phyloP scores from a whole-genome alignment of 2,888 invertebrate species.

The Hyposoter didymator region DNA sequence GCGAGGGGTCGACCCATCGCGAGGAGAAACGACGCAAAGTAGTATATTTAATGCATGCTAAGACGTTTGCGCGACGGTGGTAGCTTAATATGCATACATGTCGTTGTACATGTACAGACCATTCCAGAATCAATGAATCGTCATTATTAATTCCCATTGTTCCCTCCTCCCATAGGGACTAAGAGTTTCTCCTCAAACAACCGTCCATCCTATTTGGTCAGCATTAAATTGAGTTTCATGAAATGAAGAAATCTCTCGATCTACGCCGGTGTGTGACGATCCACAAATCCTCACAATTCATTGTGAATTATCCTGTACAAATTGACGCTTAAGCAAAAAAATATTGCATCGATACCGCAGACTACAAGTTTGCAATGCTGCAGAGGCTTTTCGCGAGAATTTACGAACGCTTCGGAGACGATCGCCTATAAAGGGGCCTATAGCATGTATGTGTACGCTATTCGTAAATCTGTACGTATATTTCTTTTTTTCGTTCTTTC shows the following conservation, averaged over 20 bases:
- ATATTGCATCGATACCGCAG: conserved; percentile 46
- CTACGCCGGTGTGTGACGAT: not conserved
- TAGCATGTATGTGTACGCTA: conserved; percentile 10
- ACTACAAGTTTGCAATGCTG: conserved; percentile 23
- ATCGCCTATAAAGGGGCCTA: conserved; percentile 38
- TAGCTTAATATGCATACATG: conserved; percentile 30
- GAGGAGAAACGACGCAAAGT: conserved; percentile 60
- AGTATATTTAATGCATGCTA: conserved; percentile 59
- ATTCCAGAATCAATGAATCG: not conserved
- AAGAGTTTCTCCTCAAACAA: not conserved
- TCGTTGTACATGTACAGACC: conserved; percentile 3
- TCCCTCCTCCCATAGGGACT: not conserved
- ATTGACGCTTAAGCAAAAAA: conserved; percentile 32
- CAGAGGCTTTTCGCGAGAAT: conserved; percentile 54
- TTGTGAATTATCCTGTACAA: conserved; percentile 19
- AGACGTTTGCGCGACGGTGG: conserved; percentile 47
- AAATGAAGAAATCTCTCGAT: not conserved
- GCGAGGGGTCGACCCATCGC: conserved; percentile 35
- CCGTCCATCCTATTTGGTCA: not conserved
- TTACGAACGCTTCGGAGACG: conserved; percentile 53
- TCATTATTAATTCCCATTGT: not conserved
- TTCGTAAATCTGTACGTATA: conserved; percentile 7
- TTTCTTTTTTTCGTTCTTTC: not conserved
- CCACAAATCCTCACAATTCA: not conserved
- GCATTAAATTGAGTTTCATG: not conserved